Evolutionary conservation across 2,888 invertebrate species (phyloP), one percentile per base, ranked within the genome.

Genomic region (Cheilosia soror): DNA sequence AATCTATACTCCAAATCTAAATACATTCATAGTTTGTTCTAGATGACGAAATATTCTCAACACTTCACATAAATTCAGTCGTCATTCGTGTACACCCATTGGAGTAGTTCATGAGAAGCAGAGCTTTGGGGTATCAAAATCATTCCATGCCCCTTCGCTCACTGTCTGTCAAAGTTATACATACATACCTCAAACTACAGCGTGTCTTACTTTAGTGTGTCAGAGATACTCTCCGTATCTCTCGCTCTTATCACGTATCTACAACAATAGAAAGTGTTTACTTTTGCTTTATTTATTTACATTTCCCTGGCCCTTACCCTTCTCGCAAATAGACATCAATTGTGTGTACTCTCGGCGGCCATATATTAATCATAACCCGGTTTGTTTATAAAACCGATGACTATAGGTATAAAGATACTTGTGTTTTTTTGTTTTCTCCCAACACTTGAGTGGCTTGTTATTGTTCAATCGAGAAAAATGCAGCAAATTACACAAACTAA

Each of bases 401-500:
- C 27, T 37, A 9, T 37, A 11, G 11, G 11, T 25, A 3, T 27
- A 11, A 5, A 5, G 13, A 1, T 27, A 27, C 7, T 51, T 9
- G 5, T 25, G 49, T 25, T 40, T 6, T 25, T 65, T 15, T 40
- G 5, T 53, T n/a, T n/a, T 11, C 11, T 37, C n/a, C 15, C 47
- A 20, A 2, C n/a, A 20, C 31, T n/a, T 65, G 15, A 66, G 47
- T 49, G 62, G 20, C 53, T 71, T 63, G 65, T 60, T 57, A 44
- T 55, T 68, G 55, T 66, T 51, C 29, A 60, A 68, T 11, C 31
- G 29, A 31, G 9, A 53, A 49, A 77, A 57, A 62, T 77, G 55
- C 40, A 72, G 76, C 58, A 44, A 68, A 51, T 85, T 85, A 68
- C 80, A 81, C 76, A 81, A 85, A 68, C 60, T 44, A 65, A 84